A percentile compares a stretch with the other conserved stretches of the same genome.
Evolutionary conservation across 2,113 vertebrate genomes (phyloP).

Genomic region (Anthoscopus minutus): DNA sequence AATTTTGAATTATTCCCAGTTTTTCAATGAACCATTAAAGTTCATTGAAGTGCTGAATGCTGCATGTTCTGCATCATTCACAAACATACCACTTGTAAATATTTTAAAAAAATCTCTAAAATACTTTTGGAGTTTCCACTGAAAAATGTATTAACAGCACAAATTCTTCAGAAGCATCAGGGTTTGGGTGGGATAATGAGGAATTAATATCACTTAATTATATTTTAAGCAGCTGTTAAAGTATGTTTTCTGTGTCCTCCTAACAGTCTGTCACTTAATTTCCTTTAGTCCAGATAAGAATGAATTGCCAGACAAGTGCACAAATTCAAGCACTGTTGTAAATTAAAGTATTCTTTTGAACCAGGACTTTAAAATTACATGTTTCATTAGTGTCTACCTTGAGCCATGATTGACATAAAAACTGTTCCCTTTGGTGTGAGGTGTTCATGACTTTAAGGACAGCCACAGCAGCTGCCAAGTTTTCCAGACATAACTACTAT

Average conservation of each 20-base stretch:
- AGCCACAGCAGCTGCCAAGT: background rate
- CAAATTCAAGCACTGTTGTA: background rate
- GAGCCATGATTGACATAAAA: background rate
- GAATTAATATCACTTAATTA: background rate
- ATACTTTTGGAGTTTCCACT: background rate
- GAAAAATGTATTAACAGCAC: background rate
- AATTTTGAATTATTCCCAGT: background rate
- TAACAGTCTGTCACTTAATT: background rate
- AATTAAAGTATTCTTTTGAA: background rate
- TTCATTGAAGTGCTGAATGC: background rate
- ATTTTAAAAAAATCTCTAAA: background rate
- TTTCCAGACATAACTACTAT: background rate
- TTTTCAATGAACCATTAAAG: background rate
- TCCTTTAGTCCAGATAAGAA: background rate
- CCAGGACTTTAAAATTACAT: background rate
- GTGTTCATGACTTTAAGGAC: background rate
- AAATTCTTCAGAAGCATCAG: background rate
- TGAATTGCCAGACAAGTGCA: background rate
- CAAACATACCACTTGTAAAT: background rate
- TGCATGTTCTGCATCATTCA: background rate
- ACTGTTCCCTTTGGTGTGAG: background rate
- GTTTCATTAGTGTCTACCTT: background rate
- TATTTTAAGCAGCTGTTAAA: background rate
- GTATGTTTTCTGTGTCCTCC: background rate
- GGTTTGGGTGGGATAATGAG: background rate